phyloP scores from a whole-genome alignment of 2,113 vertebrate species.

The Nothocercus julius region DNA sequence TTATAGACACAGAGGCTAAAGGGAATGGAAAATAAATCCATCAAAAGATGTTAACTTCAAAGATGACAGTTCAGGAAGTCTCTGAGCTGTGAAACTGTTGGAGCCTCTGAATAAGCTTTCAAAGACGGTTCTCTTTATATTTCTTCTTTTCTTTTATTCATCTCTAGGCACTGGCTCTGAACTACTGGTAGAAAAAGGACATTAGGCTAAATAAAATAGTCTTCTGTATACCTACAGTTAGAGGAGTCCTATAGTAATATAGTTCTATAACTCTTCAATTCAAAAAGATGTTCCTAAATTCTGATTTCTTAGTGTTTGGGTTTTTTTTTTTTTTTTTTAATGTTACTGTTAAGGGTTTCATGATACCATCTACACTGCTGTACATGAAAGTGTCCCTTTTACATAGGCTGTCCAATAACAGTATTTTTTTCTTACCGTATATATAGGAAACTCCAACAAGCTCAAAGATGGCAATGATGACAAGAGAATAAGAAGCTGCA shows the following conservation, averaged over 20 bases:
- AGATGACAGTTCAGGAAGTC: not conserved
- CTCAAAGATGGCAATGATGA: conserved; percentile 91
- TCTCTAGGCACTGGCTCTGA: not conserved
- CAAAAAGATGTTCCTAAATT: not conserved
- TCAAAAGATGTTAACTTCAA: not conserved
- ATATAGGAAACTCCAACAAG: conserved; percentile 88
- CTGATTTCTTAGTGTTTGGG: not conserved
- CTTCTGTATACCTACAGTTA: not conserved
- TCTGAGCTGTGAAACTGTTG: not conserved
- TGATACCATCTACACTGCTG: not conserved
- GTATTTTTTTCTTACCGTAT: conserved; percentile 79
- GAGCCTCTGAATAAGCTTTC: not conserved
- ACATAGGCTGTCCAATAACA: no score
- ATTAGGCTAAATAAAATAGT: not conserved
- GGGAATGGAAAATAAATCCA: not conserved
- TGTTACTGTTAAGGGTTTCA: not conserved
- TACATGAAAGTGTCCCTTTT: not conserved
- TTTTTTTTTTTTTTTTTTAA: not conserved
- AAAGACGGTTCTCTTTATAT: not conserved
- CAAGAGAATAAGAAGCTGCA: conserved; percentile 88
- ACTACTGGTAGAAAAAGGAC: not conserved
- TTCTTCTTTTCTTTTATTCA: not conserved
- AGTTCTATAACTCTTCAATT: not conserved
- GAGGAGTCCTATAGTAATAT: not conserved
- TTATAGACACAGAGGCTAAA: not conserved